A percentile compares a stretch with the other conserved stretches of the same genome.
These are phyloP conservation scores for Alosa alosa DNA, from an alignment of 2,113 vertebrate genomes.

Conservation along the genomic window DNA sequence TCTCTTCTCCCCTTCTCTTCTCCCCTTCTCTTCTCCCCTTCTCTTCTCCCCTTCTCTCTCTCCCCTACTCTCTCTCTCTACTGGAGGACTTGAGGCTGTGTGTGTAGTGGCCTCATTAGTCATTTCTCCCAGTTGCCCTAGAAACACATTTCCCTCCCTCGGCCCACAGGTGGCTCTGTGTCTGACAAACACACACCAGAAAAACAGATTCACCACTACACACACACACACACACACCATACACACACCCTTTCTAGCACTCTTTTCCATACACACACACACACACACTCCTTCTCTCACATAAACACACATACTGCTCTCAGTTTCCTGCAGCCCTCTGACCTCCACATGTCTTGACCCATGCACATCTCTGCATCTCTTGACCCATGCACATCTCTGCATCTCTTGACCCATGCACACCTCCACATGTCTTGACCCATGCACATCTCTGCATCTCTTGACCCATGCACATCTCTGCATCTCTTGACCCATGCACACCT, in stretches of 20 bases:
- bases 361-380: not conserved
- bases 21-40: no score
- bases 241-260: not conserved
- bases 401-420: no score
- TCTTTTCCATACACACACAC: not conserved
- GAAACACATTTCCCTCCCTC: slow-evolving; percentile 60
- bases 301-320: slow-evolving; percentile 5
- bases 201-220: not conserved
- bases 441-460: no score
- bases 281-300: not conserved
- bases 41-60: not conserved
- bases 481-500: not conserved
- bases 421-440: not conserved
- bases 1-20: not conserved
- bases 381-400: no score
- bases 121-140: slow-evolving; percentile 66
- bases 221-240: not conserved
- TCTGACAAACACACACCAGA: slow-evolving; percentile 51
- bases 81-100: slow-evolving; percentile 42
- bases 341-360: not conserved
- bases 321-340: slow-evolving; percentile 16
- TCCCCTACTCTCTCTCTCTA: slow-evolving; percentile 8
- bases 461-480: not conserved
- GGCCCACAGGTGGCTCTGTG: slow-evolving; percentile 57
- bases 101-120: slow-evolving; percentile 59